phyloP scores from a whole-genome alignment of 2,888 invertebrate species.

The Cheiracanthium punctorium region DNA sequence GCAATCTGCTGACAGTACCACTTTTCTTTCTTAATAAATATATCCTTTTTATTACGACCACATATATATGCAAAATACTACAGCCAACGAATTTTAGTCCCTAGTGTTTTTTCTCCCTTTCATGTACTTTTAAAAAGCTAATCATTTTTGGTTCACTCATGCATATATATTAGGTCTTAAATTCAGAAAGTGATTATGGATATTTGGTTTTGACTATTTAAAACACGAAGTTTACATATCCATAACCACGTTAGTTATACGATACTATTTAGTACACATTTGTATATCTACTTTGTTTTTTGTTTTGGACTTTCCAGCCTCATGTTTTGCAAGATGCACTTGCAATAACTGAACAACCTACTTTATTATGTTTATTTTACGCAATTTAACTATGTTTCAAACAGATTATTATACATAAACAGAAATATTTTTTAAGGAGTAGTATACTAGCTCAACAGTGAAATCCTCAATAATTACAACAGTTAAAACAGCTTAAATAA shows the following conservation, averaged over 20 bases:
- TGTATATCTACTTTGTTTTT: slow-evolving; percentile 27
- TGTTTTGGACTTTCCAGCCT: slow-evolving; percentile 78
- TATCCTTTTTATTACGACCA: slow-evolving; percentile 14
- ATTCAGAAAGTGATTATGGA: slow-evolving; percentile 48
- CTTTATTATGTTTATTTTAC: slow-evolving; percentile 11
- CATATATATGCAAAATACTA: slow-evolving; percentile 49
- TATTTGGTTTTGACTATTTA: slow-evolving; percentile 9
- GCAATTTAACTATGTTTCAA: slow-evolving; percentile 59
- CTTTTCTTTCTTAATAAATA: no score
- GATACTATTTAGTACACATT: slow-evolving; percentile 25
- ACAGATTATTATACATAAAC: slow-evolving; percentile 35
- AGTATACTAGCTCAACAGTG: not conserved
- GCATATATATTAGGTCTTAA: slow-evolving; percentile 49
- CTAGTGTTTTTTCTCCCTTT: no score
- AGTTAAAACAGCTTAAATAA: no score
- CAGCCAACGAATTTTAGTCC: no score
- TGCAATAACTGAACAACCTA: slow-evolving; percentile 22
- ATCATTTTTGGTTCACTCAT: not conserved
- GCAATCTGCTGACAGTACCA: not conserved
- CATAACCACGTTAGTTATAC: slow-evolving; percentile 49
- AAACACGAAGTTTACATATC: slow-evolving; percentile 11
- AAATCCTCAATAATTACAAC: no score
- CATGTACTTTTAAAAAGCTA: no score
- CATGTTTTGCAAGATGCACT: slow-evolving; percentile 74
- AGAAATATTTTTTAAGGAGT: not conserved